Conservation (phyloP, 2,888 invertebrate species). For the Dromius quadrimaculatus region DNA sequence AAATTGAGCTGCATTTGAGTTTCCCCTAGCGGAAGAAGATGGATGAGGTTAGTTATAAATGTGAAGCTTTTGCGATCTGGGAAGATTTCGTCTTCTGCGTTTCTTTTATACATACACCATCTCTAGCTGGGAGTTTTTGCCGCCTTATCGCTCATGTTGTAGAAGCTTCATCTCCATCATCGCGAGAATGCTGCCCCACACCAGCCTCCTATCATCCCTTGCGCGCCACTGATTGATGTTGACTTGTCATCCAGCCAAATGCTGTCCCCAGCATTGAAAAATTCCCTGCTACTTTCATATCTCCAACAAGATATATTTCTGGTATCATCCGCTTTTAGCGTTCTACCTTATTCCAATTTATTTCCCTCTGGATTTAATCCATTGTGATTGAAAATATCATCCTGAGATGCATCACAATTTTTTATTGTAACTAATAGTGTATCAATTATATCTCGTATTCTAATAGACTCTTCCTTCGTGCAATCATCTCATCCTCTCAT, state of each 20-base stretch:
- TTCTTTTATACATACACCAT: slow-evolving; percentile 67
- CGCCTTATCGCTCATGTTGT: slow-evolving; percentile 66
- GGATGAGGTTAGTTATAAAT: slow-evolving; percentile 71
- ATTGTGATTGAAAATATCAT: neutral
- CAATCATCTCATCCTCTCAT: too few relatives aligned
- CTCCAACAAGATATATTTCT: slow-evolving; percentile 10
- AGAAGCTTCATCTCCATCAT: slow-evolving; percentile 67
- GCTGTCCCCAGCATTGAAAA: neutral
- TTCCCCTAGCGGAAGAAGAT: slow-evolving; percentile 67
- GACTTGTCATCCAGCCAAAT: slow-evolving; percentile 34
- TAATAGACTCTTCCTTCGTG: too few relatives aligned
- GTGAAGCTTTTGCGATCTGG: slow-evolving; percentile 68
- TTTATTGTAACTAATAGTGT: neutral
- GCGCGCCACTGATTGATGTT: slow-evolving; percentile 48
- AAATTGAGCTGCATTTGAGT: slow-evolving; percentile 70
- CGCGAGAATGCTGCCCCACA: slow-evolving; percentile 58
- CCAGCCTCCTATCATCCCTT: neutral
- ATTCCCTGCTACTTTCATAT: slow-evolving; percentile 26
- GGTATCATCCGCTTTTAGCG: slow-evolving; percentile 16
- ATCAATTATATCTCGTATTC: neutral
- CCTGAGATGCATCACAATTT: neutral
- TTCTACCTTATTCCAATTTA: neutral
- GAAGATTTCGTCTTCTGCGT: slow-evolving; percentile 60
- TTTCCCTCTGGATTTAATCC: neutral
- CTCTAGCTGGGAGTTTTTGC: slow-evolving; percentile 64